Base-by-base conservation (phyloP, 2,797 vertebrate species). In the Lepilemur ruficaudatus region DNA sequence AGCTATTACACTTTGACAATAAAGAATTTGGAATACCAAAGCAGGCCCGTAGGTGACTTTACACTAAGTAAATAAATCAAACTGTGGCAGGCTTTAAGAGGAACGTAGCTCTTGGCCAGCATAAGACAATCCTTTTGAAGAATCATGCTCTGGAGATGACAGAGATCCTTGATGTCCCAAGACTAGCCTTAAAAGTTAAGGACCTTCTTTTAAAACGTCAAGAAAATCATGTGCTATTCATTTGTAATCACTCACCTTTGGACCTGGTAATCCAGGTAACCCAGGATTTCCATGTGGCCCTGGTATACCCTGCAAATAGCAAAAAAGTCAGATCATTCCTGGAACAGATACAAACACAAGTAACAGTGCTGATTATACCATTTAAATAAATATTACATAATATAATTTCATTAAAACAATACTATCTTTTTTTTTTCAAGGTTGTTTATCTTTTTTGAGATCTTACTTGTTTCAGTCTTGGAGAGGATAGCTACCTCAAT, bases 221-320 rank as follows among this genome's bases (percentile, higher is more conserved):
- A 12, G 7, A 95, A 91, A 59, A 89, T 90, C 2, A 38, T 2
- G 0, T 41, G 59, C 80, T 83, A 72, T 35, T 97, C 61, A 93
- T 0, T 52, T 38, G 84, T 20, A 83, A 69, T 92, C 93, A 98
- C 99, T 99, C 97, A 99, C 99, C 99, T 99, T 99, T 91, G 98
- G 98, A 95, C 99, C 99, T 97, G 99, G 99, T 96, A 99, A 97
- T 98, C 99, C 99, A 96, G 99, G 99, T 92, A 99, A 98, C 78
- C 99, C 99, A 87, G 99, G 99, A 97, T 99, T 99, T 98, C 99
- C 99, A 97, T 99, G 99, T 96, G 99, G 99, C 97, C 99, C 99
- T 84, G 98, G 97, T 91, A 99, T 98, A 97, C 99, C 99, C 99
- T 99, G 93, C 17, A 98, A 97, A 93, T 97, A 89, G 50, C 41